Evolutionary conservation across 2,113 vertebrate genomes (phyloP).

Genomic region (Rousettus leschenaultii): DNA sequence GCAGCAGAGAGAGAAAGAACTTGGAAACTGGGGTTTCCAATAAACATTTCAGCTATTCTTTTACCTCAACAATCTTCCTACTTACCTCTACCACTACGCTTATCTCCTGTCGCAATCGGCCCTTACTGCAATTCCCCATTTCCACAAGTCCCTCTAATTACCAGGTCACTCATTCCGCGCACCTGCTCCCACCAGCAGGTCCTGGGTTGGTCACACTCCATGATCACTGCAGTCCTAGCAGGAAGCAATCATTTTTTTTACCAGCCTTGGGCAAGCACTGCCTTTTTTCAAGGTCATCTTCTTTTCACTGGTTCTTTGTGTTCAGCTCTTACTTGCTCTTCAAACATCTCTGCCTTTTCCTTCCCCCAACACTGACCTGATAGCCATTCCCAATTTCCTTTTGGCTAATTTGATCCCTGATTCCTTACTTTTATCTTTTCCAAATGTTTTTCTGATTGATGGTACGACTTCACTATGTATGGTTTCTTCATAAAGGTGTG

Average conservation of each 20-base stretch:
- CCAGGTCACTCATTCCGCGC: not conserved
- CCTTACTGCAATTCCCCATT: not conserved
- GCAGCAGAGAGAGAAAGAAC: not conserved
- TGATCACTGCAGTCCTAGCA: not conserved
- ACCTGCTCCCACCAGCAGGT: constrained; percentile 8
- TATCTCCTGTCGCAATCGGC: not conserved
- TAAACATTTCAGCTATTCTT: not conserved
- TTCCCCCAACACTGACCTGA: not conserved
- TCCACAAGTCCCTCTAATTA: not conserved
- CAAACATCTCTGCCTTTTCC: not conserved
- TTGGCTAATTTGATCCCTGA: not conserved
- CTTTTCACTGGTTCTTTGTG: not conserved
- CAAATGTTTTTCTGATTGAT: not conserved
- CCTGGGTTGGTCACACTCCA: not conserved
- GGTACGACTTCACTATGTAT: not conserved
- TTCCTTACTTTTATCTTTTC: not conserved
- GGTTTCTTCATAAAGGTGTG: not conserved
- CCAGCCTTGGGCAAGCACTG: constrained; percentile 17
- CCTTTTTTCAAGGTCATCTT: constrained; percentile 49
- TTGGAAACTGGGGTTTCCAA: not conserved
- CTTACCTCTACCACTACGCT: not conserved
- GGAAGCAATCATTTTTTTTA: not conserved
- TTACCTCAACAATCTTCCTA: not conserved
- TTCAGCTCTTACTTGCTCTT: not conserved
- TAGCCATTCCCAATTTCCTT: not conserved